Conservation (phyloP, 2,888 invertebrate genomes). For the Alloscopus bannaensis region DNA sequence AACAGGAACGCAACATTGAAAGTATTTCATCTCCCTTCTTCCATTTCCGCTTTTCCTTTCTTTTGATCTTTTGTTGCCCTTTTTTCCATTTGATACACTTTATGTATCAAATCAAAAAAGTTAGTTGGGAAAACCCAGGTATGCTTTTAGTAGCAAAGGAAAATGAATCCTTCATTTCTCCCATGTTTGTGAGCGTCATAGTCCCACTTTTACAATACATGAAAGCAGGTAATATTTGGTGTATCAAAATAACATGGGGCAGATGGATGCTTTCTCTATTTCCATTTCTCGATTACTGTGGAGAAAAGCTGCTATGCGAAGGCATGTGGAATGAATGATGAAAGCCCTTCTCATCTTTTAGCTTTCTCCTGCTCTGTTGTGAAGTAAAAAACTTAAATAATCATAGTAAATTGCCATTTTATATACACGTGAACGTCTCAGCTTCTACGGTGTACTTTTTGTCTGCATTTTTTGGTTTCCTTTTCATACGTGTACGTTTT, state of each 20-base stretch:
- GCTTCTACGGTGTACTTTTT: too few relatives aligned
- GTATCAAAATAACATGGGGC: too few relatives aligned
- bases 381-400: slow-evolving; percentile 33
- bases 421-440: not conserved
- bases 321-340: slow-evolving; percentile 11
- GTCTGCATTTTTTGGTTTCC: too few relatives aligned
- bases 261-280: too few relatives aligned
- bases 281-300: too few relatives aligned
- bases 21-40: slow-evolving; percentile 42
- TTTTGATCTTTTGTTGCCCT: slow-evolving; percentile 48
- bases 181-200: too few relatives aligned
- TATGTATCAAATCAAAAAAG: slow-evolving; percentile 8
- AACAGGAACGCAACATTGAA: slow-evolving; percentile 32
- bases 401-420: slow-evolving; percentile 4
- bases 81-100: slow-evolving; percentile 21
- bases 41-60: slow-evolving; percentile 12
- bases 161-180: too few relatives aligned
- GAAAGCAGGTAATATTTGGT: not conserved
- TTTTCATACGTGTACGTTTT: not conserved
- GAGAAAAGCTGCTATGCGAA: too few relatives aligned
- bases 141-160: too few relatives aligned
- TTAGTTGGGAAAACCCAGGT: too few relatives aligned
- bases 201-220: too few relatives aligned
- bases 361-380: not conserved
- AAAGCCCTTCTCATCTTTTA: not conserved